Evolutionary conservation across 1,140 invertebrate species (phyloP).

Genomic region (Papilio polyxenes): DNA sequence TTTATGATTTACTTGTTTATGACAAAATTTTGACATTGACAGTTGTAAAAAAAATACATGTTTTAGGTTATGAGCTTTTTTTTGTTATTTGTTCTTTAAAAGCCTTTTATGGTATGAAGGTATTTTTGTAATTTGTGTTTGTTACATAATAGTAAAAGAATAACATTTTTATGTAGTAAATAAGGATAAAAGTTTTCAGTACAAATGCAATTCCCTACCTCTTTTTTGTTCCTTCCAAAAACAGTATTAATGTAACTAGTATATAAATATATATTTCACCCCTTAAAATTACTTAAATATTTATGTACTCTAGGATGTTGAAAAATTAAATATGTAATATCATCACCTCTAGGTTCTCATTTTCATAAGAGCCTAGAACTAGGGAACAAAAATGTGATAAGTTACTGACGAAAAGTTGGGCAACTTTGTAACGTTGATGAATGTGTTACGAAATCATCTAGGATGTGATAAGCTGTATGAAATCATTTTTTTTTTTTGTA

Average conservation of each 20-base stretch:
- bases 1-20: too few species aligned
- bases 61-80: background rate
- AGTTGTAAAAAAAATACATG: background rate
- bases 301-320: background rate
- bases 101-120: background rate
- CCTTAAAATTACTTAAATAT: background rate
- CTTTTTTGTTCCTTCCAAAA: constrained; percentile 7
- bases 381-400: too few species aligned
- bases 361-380: too few species aligned
- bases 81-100: background rate
- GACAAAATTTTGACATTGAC: background rate
- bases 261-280: background rate
- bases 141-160: background rate
- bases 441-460: too few species aligned
- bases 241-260: background rate
- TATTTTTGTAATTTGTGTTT: background rate
- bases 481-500: background rate
- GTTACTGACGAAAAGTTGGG: too few species aligned
- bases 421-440: too few species aligned
- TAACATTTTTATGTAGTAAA: background rate
- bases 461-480: too few species aligned
- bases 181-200: background rate
- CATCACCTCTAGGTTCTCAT: too few species aligned
- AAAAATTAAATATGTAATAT: too few species aligned
- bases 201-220: background rate